Base-by-base conservation (phyloP, 1,140 invertebrate genomes). In the Drosophila kohkoa region DNA sequence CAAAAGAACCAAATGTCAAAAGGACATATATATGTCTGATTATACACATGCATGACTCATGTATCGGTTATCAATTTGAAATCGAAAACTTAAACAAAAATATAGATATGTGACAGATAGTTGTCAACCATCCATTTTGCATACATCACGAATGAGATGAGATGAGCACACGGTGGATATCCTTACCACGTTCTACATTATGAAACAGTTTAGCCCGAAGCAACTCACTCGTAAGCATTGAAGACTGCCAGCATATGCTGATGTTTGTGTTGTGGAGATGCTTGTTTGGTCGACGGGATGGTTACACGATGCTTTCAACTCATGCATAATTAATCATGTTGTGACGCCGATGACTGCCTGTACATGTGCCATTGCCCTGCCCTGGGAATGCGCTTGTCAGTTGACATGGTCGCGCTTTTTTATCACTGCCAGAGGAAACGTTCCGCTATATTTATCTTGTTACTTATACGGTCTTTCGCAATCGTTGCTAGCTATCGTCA, bases 321-420 rank as follows among this genome's bases (percentile, higher is more conserved):
- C 71, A 70, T 89, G 80, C 83, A 89, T 88, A 88, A 88, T 88
- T 88, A 89, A 88, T 88, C 85, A 88, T 82, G 58, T 59, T 58
- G 74, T 78, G 85, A 75, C 57, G 81, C 65, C 67, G 68, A 55
- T 65, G 69, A 58, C 51, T 71, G 67, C 32, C 48, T 51, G 16
- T 13, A 13, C 41, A 43, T 43, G 41, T 16, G 46, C 11, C 15
- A 1, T 7, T 20, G 15, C 46, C 15, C 11, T 62, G 43, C 58
- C 49, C 2, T 25, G 28, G 25, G 67, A 71, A 80, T 72, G 71
- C 68, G 57, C 60, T 74, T 87, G 82, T 77, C 79, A 74, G 68
- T 71, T 82, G 83, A 87, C 77, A 88, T 87, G 73, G 77, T 79
- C 80, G 67, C 59, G 73, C 64, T 83, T 82, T 86, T 87, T 88